Evolutionary conservation across 2,113 vertebrate species (phyloP).

Genomic region (Anoura caudifer): DNA sequence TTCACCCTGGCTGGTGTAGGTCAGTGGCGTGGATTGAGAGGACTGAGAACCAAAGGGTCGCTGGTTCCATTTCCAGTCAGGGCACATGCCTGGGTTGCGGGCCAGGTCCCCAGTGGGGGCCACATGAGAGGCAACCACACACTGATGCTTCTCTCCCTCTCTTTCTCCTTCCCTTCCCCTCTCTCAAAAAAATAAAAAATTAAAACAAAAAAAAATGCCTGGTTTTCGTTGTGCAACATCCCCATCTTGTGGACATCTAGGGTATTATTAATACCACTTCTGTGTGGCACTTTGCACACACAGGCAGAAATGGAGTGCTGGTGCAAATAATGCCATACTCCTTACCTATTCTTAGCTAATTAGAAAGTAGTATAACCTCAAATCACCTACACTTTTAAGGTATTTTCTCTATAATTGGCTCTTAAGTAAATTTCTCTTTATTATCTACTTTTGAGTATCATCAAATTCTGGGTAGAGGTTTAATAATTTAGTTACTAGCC

Average conservation of each 20-base stretch:
- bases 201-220: not conserved
- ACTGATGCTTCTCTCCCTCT: too few species aligned
- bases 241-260: constrained; percentile 39
- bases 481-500: constrained; percentile 15
- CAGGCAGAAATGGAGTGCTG: not conserved
- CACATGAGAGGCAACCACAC: too few species aligned
- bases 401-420: constrained; percentile 11
- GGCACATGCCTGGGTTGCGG: too few species aligned
- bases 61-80: too few species aligned
- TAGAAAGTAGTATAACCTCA: not conserved
- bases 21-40: too few species aligned
- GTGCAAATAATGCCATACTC: not conserved
- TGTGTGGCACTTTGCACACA: not conserved
- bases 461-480: constrained; percentile 23
- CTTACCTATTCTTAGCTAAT: not conserved
- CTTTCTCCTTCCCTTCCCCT: too few species aligned
- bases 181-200: too few species aligned
- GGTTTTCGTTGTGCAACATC: constrained; percentile 10
- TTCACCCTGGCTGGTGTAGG: not conserved
- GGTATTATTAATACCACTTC: not conserved
- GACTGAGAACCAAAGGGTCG: too few species aligned
- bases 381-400: constrained; percentile 21
- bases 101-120: too few species aligned
- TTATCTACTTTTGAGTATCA: not conserved
- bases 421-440: constrained; percentile 6